Conservation (phyloP, 2,113 vertebrate species). For the Platanista minor region DNA sequence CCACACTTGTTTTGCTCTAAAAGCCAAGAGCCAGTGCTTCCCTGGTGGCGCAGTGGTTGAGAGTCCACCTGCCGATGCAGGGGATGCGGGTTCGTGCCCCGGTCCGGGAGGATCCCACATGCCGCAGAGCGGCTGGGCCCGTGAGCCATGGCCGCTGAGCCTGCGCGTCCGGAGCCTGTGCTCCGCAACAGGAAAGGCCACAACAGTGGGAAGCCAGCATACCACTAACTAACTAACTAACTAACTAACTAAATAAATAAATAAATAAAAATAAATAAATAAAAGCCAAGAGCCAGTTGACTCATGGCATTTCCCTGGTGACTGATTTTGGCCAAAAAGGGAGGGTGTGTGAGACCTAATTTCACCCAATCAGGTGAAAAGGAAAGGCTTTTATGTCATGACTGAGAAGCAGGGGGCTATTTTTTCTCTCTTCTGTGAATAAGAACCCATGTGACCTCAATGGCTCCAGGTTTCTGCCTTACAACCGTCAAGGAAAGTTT, state of each 20-base stretch:
- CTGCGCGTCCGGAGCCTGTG: too few species aligned
- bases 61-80: too few species aligned
- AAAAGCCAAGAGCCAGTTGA: neutral
- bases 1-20: neutral
- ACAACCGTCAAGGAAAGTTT: neutral
- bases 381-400: neutral
- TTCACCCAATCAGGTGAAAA: neutral
- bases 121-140: too few species aligned
- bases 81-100: too few species aligned
- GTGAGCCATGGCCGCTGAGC: too few species aligned
- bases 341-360: neutral
- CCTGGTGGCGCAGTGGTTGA: too few species aligned
- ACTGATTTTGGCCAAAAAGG: neutral
- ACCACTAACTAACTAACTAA: too few species aligned
- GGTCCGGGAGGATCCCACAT: too few species aligned
- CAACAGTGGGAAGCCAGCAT: too few species aligned
- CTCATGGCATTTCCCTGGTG: neutral
- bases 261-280: too few species aligned
- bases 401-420: neutral
- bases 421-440: neutral
- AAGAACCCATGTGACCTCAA: neutral
- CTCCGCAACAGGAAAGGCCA: too few species aligned
- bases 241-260: too few species aligned
- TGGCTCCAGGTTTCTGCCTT: neutral
- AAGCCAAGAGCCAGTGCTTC: neutral